These are phyloP conservation scores for Coronaproctus castanopsis DNA, from an alignment of 2,888 invertebrate genomes.

Conservation along the genomic window DNA sequence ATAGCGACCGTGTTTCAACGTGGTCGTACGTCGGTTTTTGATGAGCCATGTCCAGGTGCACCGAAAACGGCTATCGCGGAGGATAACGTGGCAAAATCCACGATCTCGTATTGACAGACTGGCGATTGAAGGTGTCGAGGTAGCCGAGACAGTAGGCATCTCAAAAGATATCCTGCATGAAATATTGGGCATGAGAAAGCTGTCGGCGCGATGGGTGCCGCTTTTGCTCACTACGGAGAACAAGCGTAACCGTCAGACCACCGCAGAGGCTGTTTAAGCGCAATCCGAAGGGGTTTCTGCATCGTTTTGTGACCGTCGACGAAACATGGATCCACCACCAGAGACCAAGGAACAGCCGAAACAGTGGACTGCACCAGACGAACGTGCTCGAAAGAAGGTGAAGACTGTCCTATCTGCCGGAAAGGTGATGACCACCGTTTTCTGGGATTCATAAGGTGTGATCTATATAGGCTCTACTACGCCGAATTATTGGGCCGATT, in stretches of 20 bases:
- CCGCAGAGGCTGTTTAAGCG: conserved; percentile 3
- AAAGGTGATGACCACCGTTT: conserved; percentile 20
- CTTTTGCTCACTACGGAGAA: neutral
- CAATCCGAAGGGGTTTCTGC: conserved; percentile 21
- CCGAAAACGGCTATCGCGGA: conserved; percentile 4
- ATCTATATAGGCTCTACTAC: neutral
- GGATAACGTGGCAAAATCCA: conserved; percentile 5
- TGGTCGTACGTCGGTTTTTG: neutral
- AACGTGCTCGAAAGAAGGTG: conserved; percentile 21
- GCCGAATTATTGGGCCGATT: neutral
- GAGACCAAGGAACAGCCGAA: conserved; percentile 20
- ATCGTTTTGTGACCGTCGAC: conserved; percentile 23
- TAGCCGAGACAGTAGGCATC: conserved; percentile 1
- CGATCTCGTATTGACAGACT: neutral
- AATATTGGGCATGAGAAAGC: neutral
- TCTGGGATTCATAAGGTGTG: neutral
- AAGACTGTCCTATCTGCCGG: conserved; percentile 12
- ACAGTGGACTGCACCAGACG: conserved; percentile 19
- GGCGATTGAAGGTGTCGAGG: neutral
- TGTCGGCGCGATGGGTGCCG: neutral
- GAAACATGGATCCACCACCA: conserved; percentile 13
- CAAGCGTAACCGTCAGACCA: conserved; percentile 8
- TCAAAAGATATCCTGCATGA: conserved; percentile 19
- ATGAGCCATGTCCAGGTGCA: conserved; percentile 5
- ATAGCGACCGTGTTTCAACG: conserved; percentile 4